Conservation (phyloP, 2,888 invertebrate genomes). For the Andrena marginata region DNA sequence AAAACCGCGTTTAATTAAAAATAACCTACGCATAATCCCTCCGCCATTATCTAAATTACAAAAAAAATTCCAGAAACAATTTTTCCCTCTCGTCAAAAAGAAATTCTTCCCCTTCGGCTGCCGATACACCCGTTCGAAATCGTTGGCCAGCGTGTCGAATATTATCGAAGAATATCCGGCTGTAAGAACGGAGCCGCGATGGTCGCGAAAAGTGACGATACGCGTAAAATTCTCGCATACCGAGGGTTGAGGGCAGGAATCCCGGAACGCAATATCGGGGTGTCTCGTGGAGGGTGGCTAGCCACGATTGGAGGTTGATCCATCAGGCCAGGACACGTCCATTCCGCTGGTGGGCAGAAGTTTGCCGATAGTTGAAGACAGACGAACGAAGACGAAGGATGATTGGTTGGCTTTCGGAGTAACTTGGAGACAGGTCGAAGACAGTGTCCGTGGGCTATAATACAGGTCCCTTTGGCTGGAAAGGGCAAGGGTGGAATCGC, state of each 20-base stretch:
- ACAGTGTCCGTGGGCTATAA: conserved; percentile 33
- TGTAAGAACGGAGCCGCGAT: neutral
- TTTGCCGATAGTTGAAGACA: conserved; percentile 66
- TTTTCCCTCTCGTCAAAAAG: too few relatives aligned
- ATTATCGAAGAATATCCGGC: neutral
- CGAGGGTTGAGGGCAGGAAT: conserved; percentile 11
- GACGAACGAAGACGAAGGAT: conserved; percentile 58
- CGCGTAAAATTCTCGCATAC: conserved; percentile 8
- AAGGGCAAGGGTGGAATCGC: conserved; percentile 11
- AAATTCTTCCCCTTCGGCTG: too few relatives aligned
- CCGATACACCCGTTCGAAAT: too few relatives aligned
- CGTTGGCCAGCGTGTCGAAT: too few relatives aligned
- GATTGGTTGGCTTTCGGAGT: conserved; percentile 55
- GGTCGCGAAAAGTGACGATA: neutral
- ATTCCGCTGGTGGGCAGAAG: conserved; percentile 50
- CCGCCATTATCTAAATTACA: too few relatives aligned
- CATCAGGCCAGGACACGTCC: conserved; percentile 58
- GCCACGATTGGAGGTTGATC: conserved; percentile 68
- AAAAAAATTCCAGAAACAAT: too few relatives aligned
- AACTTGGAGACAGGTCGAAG: conserved; percentile 49
- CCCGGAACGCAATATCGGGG: conserved; percentile 57
- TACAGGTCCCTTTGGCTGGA: conserved; percentile 16
- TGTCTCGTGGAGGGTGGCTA: conserved; percentile 40
- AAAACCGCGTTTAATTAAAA: too few relatives aligned
- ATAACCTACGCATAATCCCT: too few relatives aligned